Base-by-base conservation (phyloP, 1,140 invertebrate species). In the Cydia pomonella region DNA sequence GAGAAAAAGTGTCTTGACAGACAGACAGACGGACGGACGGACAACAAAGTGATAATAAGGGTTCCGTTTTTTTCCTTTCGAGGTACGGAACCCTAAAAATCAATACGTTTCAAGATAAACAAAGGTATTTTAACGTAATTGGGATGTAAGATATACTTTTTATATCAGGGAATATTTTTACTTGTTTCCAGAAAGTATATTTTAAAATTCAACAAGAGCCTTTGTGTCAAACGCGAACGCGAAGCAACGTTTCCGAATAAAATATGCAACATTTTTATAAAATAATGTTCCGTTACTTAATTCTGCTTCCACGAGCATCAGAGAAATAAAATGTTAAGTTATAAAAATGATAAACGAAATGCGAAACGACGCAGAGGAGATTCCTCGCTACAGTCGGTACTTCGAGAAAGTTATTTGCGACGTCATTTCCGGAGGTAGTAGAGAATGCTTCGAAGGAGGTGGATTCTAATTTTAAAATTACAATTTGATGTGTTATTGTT, bases 291-390 rank as follows among this genome's bases (percentile, higher is more conserved):
- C n/a, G 47, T 50, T 59, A 59, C 18, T 10, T 59, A 23, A 59
- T 59, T 59, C 53, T 23, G 47, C 21, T 59, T 59, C 10, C 21
- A 59, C 18, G 21, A 23, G 10, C 53, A 59, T 23, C 50, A 23
- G 21, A 59, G n/a, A 59, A 59, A 23, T 59, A 59, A 59, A 23
- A 59, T 59, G 23, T 59, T 23, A 23, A 21, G 50, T 53, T 12
- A 44, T 44, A 44, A 18, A 53, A 53, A 53, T 53, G 50, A 53
- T 53, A 53, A 53, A 53, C 16, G 50, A n/a, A 53, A 59, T 59
- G 53, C 21, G 53, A 59, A 59, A 23, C 53, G 53, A 59, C 18
- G 53, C 21, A 4, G 21, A 59, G 6, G 12, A 59, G 53, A n/a
- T 50, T 18, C 47, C 10, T 10, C 2, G 1, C 21, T 59, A 16